Evolutionary conservation across 2,113 vertebrate species (phyloP), one percentile per base, ranked within the genome.

Genomic region (Ptychochromis oligacanthus): DNA sequence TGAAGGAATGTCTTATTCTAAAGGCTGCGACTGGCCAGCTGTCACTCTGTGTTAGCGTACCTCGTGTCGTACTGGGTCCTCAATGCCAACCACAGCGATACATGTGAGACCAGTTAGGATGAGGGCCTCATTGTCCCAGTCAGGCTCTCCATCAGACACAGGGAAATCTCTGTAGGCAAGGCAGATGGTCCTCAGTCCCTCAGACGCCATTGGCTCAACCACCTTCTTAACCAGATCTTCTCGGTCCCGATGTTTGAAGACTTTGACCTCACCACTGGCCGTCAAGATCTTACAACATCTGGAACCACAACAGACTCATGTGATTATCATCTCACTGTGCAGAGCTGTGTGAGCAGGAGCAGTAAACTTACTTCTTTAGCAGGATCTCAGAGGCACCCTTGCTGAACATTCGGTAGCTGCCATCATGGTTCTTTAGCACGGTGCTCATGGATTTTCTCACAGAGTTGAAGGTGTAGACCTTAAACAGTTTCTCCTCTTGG

Each of bases 401-500:
- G 96, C 97, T 99, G 96, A 97, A 99, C 97, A 99, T 98, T 81
- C 96, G 96, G 91, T 96, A 99, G 95, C 97, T 97, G 94, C 97
- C 97, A 90, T 99, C 97, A 75, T 96, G 92, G 79, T 97, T 97
- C 95, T 96, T 97, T 59, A 99, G 93, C 88, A 99, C 98, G 14
- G 98, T 99, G 94, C 98, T 99, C 98, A 99, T 99, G n/a, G 98
- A 99, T 92, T 99, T 99, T 87, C 98, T 96, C 78, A 96, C 96
- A 38, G 98, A 99, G 93, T 99, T 99, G 95, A 99, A 99, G 70
- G 98, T 99, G 93, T 99, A 99, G 81, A 99, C 98, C 95, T 99
- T 99, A 94, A 97, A 98, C 18, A 99, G 94, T 80, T 96, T 97
- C 93, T 99, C 98, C 93, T 99, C 98, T 2, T 98, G 97, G 91